A percentile compares a stretch with the other conserved stretches of the same genome.
Conservation (phyloP, 2,888 invertebrate species). For the Molorchus minor region DNA sequence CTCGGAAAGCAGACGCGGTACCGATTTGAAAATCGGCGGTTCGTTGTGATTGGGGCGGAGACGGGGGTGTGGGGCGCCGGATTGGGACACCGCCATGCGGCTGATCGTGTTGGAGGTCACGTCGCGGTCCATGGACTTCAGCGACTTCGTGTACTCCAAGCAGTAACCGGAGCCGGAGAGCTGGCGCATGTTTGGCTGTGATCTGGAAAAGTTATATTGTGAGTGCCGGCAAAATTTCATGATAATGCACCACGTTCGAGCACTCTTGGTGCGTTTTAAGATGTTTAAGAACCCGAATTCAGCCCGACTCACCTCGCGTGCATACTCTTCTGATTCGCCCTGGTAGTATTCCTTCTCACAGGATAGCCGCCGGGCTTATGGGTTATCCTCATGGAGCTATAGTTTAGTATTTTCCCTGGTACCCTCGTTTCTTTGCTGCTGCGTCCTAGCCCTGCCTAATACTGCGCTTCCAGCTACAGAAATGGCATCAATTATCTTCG, state of each 20-base stretch:
- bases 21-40: conserved; percentile 53
- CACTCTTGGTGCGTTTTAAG: background rate
- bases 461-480: conserved; percentile 57
- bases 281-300: conserved; percentile 32
- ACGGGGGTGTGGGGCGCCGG: conserved; percentile 62
- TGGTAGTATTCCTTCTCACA: conserved; percentile 68
- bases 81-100: conserved; percentile 59
- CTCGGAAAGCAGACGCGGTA: conserved; percentile 59
- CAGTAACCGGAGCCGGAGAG: conserved; percentile 57
- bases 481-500: background rate
- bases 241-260: too few species aligned
- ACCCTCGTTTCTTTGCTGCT: conserved; percentile 55
- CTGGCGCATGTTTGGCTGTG: conserved; percentile 62
- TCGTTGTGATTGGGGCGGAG: conserved; percentile 57
- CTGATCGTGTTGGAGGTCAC: conserved; percentile 50
- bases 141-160: conserved; percentile 55
- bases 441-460: conserved; percentile 57
- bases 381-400: conserved; percentile 68
- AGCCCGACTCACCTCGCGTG: conserved; percentile 56
- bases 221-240: too few species aligned
- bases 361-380: conserved; percentile 65
- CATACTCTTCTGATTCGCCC: conserved; percentile 61
- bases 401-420: conserved; percentile 61
- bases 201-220: conserved; percentile 56
- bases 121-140: conserved; percentile 58